Evolutionary conservation across 2,888 invertebrate genomes (phyloP), one percentile per base, ranked within the genome.

Genomic region (Mythimna impura): DNA sequence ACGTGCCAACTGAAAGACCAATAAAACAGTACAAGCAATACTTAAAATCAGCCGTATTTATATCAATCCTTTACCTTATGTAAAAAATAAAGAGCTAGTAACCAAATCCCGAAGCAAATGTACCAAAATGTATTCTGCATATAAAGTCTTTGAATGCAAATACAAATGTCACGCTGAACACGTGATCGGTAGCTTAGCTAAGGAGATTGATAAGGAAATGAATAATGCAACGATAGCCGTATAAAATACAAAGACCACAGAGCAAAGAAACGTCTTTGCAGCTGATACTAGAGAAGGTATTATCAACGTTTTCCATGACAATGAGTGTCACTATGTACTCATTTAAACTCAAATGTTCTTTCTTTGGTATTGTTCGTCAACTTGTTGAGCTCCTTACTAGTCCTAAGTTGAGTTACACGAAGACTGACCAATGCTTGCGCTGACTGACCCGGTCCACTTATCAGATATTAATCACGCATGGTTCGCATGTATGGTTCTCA

Each of bases 151-250:
- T 71, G 55, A 67, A 81, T 79, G 58, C 62, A 71, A 80, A 82
- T 82, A 64, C 65, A 34, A 73, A 73, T 66, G 67, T 71, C 65
- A 63, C 61, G 65, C 22, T 58, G 67, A 71, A 55, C 83, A 79
- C 74, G 74, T 73, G 80, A 74, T 68, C 62, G 71, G 67, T 74
- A 52, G 71, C 68, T 71, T 8, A 61, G 54, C 80, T 73, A 66
- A 82, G 82, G 79, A 79, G 64, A 74, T 79, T 74, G 80, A 81
- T 81, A 83, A 73, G 70, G 30, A 12, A 61, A 66, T 81, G 83
- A 68, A 81, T 81, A 81, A 80, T 82, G 74, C 67, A 83, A 57
- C 66, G 36, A 52, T 58, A 52, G 25, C 17, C 50, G 22, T 14
- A 40, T 14, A 61, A 60, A 61, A 20, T 61, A 22, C 17, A 7